phyloP scores from a whole-genome alignment of 2,797 vertebrate species.

The Oreochromis grahami region DNA sequence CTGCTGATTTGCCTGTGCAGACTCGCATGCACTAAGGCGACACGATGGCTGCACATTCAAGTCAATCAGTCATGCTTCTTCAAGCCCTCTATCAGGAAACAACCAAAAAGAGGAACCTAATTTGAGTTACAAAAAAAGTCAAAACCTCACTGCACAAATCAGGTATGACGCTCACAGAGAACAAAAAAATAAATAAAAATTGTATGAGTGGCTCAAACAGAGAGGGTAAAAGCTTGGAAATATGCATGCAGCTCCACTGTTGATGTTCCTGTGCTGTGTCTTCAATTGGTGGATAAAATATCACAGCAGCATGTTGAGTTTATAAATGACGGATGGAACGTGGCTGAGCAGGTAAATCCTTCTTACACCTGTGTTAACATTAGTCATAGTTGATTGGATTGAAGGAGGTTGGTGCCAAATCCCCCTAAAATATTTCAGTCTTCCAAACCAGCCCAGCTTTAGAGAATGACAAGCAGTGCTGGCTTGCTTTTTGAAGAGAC shows the following conservation, averaged over 20 bases:
- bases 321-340: background rate
- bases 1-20: conserved; percentile 1
- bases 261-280: background rate
- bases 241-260: background rate
- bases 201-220: background rate
- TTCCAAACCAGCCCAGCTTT: background rate
- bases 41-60: conserved; percentile 32
- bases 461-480: background rate
- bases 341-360: background rate
- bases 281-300: background rate
- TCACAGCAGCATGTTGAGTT: background rate
- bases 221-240: background rate
- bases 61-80: conserved; percentile 34
- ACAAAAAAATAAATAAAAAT: background rate
- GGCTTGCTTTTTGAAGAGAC: background rate
- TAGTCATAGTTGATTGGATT: background rate
- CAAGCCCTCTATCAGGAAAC: conserved; percentile 6
- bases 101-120: background rate
- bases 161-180: background rate
- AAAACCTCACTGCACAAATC: background rate
- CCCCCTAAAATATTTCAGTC: background rate
- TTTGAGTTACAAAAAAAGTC: background rate
- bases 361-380: background rate
- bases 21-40: conserved; percentile 3
- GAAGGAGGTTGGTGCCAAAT: background rate